Percentiles rank a stretch among this genome's conserved stretches.
Evolutionary conservation across 2,888 invertebrate genomes (phyloP).

Genomic region (Agonopterix arenella): DNA sequence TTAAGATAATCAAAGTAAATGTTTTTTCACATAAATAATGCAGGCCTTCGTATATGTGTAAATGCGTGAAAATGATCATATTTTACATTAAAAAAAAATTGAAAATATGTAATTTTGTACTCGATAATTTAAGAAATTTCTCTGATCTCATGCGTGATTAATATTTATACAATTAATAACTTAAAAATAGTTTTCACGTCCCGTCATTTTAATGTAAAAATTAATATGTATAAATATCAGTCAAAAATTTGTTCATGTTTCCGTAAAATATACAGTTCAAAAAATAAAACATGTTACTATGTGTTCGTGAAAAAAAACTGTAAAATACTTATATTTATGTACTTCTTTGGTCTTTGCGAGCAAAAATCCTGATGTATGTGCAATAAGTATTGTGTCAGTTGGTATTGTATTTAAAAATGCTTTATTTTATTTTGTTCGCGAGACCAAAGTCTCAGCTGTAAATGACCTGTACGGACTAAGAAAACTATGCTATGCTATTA

Average conservation of each 20-base stretch:
- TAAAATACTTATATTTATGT: conserved; percentile 31
- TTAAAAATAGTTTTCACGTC: background rate
- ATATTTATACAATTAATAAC: conserved; percentile 1
- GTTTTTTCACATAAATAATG: conserved; percentile 22
- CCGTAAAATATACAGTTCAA: conserved; percentile 6
- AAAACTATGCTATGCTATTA: conserved; percentile 52
- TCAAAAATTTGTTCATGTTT: conserved; percentile 5
- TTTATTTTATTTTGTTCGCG: conserved; percentile 9
- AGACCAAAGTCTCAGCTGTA: conserved; percentile 13
- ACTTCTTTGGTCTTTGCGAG: conserved; percentile 13
- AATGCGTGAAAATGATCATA: conserved; percentile 26
- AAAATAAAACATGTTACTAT: conserved; percentile 15
- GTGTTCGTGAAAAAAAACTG: conserved; percentile 29
- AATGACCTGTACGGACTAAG: conserved; percentile 20
- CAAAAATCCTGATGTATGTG: conserved; percentile 5
- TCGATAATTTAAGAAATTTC: conserved; percentile 22
- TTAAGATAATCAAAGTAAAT: background rate
- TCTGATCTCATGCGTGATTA: background rate
- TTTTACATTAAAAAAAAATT: conserved; percentile 33
- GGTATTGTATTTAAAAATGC: background rate
- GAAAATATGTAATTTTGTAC: conserved; percentile 47
- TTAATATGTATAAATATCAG: background rate
- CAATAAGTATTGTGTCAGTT: background rate
- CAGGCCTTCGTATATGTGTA: conserved; percentile 29
- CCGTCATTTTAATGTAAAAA: background rate